Percentiles rank a stretch among this genome's conserved stretches.
Conservation (phyloP, 2,888 invertebrate genomes). For the Dysmachus trigonus region DNA sequence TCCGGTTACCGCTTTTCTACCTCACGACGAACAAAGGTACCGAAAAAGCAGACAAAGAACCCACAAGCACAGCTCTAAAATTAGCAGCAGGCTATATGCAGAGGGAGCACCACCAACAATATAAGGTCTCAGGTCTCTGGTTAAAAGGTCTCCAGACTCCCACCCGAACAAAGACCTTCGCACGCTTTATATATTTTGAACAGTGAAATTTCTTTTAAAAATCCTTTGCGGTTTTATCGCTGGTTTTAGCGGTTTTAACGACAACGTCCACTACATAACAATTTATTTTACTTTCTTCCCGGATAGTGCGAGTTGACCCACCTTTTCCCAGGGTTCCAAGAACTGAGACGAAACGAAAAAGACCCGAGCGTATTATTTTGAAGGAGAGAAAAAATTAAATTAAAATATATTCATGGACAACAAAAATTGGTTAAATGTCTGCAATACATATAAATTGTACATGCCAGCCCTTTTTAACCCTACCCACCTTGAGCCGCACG, state of each 20-base stretch:
- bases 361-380: neutral
- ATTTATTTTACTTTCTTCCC: neutral
- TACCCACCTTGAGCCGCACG: neutral
- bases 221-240: neutral
- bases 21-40: neutral
- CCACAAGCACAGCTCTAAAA: neutral
- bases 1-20: neutral
- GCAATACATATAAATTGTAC: neutral
- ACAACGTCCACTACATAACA: neutral
- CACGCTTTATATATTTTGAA: neutral
- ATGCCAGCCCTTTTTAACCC: neutral
- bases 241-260: neutral
- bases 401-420: neutral
- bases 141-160: neutral
- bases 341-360: neutral
- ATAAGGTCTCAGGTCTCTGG: neutral
- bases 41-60: neutral
- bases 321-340: neutral
- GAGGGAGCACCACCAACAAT: neutral
- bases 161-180: neutral
- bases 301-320: neutral
- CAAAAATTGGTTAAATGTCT: neutral
- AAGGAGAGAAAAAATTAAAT: neutral
- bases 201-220: neutral
- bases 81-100: neutral